These are phyloP conservation scores for Nephrocerus scutellatus DNA, from an alignment of 2,888 invertebrate species.

Conservation along the genomic window DNA sequence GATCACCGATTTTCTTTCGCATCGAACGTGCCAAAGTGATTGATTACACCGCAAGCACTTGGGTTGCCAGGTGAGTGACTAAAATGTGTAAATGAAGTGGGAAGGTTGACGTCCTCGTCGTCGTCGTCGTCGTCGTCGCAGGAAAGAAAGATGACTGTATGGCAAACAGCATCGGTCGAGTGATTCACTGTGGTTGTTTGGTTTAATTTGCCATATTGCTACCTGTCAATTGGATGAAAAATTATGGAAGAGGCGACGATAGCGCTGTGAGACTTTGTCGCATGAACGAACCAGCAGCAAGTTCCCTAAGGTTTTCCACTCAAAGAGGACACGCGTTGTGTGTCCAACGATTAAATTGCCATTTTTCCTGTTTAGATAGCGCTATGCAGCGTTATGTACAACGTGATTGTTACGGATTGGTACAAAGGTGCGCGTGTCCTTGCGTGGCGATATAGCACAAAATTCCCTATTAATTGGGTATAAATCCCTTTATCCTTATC, in stretches of 20 bases:
- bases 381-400: no score
- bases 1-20: conserved; percentile 59
- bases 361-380: conserved; percentile 27
- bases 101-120: background rate
- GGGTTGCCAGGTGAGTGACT: conserved; percentile 54
- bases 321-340: no score
- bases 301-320: conserved; percentile 3
- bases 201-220: conserved; percentile 31
- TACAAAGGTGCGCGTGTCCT: no score
- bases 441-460: no score
- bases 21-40: conserved; percentile 55
- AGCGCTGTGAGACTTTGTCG: background rate
- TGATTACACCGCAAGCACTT: conserved; percentile 56
- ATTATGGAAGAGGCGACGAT: conserved; percentile 21
- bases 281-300: background rate
- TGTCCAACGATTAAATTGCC: conserved; percentile 24
- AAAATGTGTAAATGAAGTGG: no score
- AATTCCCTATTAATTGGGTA: conserved; percentile 22
- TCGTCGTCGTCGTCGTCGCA: conserved; percentile 4
- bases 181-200: conserved; percentile 14
- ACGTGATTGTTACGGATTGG: no score
- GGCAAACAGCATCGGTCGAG: background rate
- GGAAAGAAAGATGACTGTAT: background rate
- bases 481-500: conserved; percentile 22
- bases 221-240: conserved; percentile 30